A percentile compares a stretch with the other conserved stretches of the same genome.
Conservation (phyloP, 1,140 invertebrate species). For the Temnothorax curvispinosus region DNA sequence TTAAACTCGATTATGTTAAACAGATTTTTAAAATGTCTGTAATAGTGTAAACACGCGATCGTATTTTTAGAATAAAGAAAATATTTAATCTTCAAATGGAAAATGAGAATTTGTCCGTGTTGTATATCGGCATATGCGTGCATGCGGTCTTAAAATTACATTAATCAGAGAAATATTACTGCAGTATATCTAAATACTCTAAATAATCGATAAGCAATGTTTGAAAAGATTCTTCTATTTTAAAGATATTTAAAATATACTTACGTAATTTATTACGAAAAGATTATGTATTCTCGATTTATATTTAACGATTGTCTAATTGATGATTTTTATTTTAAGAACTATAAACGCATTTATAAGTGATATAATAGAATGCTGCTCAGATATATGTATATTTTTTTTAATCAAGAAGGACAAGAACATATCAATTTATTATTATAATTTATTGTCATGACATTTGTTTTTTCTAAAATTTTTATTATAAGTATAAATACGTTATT, state of each 20-base stretch:
- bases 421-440: background rate
- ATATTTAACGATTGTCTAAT: background rate
- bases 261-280: no score
- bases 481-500: background rate
- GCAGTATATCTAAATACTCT: background rate
- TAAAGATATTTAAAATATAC: no score
- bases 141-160: background rate
- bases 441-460: background rate
- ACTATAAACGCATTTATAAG: background rate
- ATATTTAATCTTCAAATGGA: background rate
- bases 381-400: background rate
- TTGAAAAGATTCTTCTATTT: background rate
- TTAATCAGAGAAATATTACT: background rate
- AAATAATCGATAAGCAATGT: background rate
- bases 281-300: background rate
- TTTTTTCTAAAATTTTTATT: background rate
- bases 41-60: no score
- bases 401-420: background rate
- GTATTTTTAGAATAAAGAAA: background rate
- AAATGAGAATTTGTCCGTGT: background rate
- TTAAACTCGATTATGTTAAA: no score
- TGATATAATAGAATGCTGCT: background rate
- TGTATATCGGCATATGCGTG: background rate
- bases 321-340: background rate
- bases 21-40: no score